Conservation (phyloP, 2,888 invertebrate genomes). For the Flexamia atlantica region DNA sequence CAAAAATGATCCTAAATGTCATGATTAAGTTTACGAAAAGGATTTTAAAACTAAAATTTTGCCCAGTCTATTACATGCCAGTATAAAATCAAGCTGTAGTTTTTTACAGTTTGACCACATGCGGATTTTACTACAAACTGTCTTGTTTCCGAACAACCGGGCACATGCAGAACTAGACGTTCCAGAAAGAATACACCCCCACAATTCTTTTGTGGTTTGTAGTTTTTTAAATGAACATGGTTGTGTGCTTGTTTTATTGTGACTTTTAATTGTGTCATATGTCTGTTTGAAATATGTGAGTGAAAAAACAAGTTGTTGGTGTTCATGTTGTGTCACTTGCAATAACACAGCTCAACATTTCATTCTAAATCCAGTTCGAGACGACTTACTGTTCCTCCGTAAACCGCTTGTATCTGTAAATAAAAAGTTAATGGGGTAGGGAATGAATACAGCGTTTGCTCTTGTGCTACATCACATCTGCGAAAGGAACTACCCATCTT, state of each 20-base stretch:
- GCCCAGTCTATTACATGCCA: background rate
- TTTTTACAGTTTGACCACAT: background rate
- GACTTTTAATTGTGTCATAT: background rate
- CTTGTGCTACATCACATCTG: background rate
- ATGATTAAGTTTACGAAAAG: background rate
- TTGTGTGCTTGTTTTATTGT: background rate
- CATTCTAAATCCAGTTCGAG: background rate
- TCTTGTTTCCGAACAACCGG: background rate
- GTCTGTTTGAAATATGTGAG: background rate
- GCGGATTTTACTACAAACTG: constrained; percentile 1
- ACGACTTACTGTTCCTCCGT: constrained; percentile 12
- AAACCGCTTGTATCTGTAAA: constrained; percentile 27
- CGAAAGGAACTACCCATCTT: too few relatives aligned
- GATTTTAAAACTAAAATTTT: background rate
- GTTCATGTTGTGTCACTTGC: background rate
- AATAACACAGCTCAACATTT: background rate
- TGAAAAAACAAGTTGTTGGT: background rate
- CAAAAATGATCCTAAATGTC: too few relatives aligned
- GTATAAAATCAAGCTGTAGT: background rate
- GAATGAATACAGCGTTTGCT: background rate
- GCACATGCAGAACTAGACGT: constrained; percentile 8
- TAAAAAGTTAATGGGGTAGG: constrained; percentile 23
- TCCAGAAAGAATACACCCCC: background rate
- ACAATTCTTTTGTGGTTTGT: constrained; percentile 10
- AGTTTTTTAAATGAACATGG: background rate